These are phyloP conservation scores for Parus major DNA, from an alignment of 2,113 vertebrate species.

Conservation along the genomic window DNA sequence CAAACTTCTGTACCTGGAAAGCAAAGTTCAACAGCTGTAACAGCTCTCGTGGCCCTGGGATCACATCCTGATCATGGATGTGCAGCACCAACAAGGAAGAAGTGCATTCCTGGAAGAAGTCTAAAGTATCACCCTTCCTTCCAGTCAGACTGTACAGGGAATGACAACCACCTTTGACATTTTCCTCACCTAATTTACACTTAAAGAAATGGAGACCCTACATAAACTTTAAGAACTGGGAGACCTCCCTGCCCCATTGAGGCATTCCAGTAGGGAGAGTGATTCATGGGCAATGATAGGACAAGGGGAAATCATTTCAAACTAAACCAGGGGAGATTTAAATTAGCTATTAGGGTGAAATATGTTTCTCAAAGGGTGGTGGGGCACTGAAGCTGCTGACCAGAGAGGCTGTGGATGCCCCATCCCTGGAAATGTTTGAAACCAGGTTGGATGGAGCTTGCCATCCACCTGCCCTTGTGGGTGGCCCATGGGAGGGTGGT, in stretches of 20 bases:
- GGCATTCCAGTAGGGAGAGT: neutral
- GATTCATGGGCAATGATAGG: neutral
- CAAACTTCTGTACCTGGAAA: neutral
- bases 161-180: neutral
- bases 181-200: neutral
- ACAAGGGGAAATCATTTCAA: neutral
- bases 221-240: neutral
- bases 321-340: neutral
- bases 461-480: neutral
- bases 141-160: neutral
- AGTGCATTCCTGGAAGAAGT: neutral
- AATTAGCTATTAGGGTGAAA: neutral
- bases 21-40: neutral
- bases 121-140: neutral
- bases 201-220: neutral
- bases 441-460: neutral
- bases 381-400: neutral
- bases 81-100: neutral
- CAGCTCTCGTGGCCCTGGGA: neutral
- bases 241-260: neutral
- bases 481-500: neutral
- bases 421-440: neutral
- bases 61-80: neutral
- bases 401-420: neutral
- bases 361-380: neutral